phyloP scores from a whole-genome alignment of 2,797 vertebrate species.

The Takifugu rubripes region DNA sequence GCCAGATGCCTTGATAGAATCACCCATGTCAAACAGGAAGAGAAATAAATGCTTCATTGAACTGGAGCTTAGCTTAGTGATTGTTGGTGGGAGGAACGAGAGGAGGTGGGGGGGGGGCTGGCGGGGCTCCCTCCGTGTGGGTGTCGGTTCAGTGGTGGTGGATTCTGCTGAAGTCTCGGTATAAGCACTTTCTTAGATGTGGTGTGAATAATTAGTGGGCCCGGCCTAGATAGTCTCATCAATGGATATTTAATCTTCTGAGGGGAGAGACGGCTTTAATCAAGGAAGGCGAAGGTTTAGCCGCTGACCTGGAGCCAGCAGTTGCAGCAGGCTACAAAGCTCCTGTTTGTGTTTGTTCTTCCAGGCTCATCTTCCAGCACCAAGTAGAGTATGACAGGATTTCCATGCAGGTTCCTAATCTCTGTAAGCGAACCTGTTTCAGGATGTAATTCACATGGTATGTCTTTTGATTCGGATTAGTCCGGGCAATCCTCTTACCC shows the following conservation, averaged over 20 bases:
- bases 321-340: slow-evolving; percentile 57
- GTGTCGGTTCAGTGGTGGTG: slow-evolving; percentile 49
- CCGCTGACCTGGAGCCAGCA: slow-evolving; percentile 49
- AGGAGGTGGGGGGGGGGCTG: slow-evolving; percentile 18
- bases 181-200: slow-evolving; percentile 59
- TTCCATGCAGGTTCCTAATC: slow-evolving; percentile 81
- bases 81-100: slow-evolving; percentile 46
- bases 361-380: slow-evolving; percentile 69
- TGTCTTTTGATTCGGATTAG: slow-evolving; percentile 89
- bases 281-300: slow-evolving; percentile 44
- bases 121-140: slow-evolving; percentile 35
- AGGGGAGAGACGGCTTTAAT: slow-evolving; percentile 44
- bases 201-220: slow-evolving; percentile 64
- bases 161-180: slow-evolving; percentile 52
- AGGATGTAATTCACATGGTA: slow-evolving; percentile 89
- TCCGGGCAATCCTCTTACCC: slow-evolving; percentile 81
- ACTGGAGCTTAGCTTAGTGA: slow-evolving; percentile 60
- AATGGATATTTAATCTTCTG: slow-evolving; percentile 58
- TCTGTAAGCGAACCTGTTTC: slow-evolving; percentile 86
- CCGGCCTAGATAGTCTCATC: slow-evolving; percentile 61
- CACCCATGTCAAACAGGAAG: slow-evolving; percentile 78
- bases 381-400: slow-evolving; percentile 81
- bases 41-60: slow-evolving; percentile 79
- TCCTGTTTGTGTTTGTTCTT: slow-evolving; percentile 77
- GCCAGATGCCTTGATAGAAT: slow-evolving; percentile 76